Percentiles rank a stretch among this genome's conserved stretches.
Evolutionary conservation across 2,888 invertebrate genomes (phyloP).

Genomic region (Morinoia aosen): DNA sequence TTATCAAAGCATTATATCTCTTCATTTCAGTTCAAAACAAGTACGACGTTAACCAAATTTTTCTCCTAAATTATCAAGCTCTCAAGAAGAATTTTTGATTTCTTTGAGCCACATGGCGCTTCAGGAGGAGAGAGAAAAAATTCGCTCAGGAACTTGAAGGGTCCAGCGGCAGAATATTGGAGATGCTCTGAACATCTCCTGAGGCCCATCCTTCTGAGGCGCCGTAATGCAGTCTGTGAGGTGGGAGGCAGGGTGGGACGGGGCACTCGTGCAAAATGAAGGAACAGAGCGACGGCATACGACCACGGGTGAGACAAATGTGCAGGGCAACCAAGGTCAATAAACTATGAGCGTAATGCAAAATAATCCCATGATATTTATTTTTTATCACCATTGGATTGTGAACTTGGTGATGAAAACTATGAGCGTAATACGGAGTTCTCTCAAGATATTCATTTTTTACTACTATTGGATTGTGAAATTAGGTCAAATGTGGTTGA

Average conservation of each 20-base stretch:
- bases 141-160: not conserved
- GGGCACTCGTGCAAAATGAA: not conserved
- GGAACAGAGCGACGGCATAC: not conserved
- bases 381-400: no score
- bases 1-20: no score
- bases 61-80: not conserved
- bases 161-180: not conserved
- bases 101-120: not conserved
- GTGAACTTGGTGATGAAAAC: no score
- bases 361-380: no score
- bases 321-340: no score
- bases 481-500: no score
- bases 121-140: not conserved
- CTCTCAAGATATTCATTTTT: no score
- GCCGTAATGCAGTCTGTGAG: not conserved
- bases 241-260: not conserved
- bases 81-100: not conserved
- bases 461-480: no score
- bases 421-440: no score
- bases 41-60: not conserved
- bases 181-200: conserved; percentile 2
- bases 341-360: no score
- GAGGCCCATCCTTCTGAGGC: conserved; percentile 8
- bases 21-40: not conserved
- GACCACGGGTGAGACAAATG: no score